Percentiles rank a stretch among this genome's conserved stretches.
These are phyloP conservation scores for Holothuria glaberrima DNA, from an alignment of 35 echinoderm and acorn worm genomes.

Conservation along the genomic window DNA sequence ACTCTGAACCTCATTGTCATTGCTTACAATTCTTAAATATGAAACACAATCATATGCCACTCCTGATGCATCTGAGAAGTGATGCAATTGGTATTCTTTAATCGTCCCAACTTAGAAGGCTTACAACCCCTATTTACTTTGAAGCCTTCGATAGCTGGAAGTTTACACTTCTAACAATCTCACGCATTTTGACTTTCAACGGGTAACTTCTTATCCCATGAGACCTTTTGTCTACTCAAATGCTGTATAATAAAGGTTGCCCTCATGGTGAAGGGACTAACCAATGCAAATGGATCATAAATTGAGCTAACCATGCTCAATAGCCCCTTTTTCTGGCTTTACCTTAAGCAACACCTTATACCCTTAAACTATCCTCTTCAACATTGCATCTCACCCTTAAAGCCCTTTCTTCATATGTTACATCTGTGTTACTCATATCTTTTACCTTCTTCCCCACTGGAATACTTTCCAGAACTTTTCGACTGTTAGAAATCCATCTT, in stretches of 20 bases:
- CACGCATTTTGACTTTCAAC: neutral
- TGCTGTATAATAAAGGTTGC: constrained; percentile 61
- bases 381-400: constrained; percentile 60
- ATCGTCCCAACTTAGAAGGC: constrained; percentile 48
- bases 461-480: constrained; percentile 58
- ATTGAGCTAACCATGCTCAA: constrained; percentile 58
- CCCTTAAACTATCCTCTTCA: constrained; percentile 41
- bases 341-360: constrained; percentile 9
- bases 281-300: constrained; percentile 56
- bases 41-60: constrained; percentile 60
- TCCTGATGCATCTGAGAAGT: constrained; percentile 69
- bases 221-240: constrained; percentile 43
- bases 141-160: constrained; percentile 39
- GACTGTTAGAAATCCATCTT: constrained; percentile 53
- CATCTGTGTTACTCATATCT: constrained; percentile 51
- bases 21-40: constrained; percentile 46
- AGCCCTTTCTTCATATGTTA: constrained; percentile 61
- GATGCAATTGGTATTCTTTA: constrained; percentile 52
- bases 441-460: constrained; percentile 47
- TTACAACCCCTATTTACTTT: constrained; percentile 55
- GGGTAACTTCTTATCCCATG: constrained; percentile 52
- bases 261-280: constrained; percentile 40
- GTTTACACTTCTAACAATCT: constrained; percentile 16
- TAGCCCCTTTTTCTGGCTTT: constrained; percentile 40
- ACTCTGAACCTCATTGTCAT: constrained; percentile 6